phyloP scores from a whole-genome alignment of 2,113 vertebrate species.

The Eulemur macaco region DNA sequence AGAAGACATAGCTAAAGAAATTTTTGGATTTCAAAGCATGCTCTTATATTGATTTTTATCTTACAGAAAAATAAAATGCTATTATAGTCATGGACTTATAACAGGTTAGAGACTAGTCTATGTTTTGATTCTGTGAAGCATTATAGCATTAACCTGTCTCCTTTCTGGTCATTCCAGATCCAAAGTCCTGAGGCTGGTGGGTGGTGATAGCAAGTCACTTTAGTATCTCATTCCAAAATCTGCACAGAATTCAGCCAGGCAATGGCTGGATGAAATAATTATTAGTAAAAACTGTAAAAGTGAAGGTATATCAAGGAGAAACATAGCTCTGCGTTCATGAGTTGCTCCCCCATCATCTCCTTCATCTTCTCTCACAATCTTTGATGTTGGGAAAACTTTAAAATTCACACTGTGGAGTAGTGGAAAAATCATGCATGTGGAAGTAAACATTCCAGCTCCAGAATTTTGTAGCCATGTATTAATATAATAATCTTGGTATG shows the following conservation, averaged over 20 bases:
- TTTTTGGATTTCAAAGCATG: neutral
- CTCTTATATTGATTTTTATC: neutral
- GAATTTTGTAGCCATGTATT: neutral
- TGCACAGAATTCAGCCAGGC: neutral
- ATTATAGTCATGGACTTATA: neutral
- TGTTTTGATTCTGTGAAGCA: conserved; percentile 1
- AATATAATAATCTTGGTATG: neutral
- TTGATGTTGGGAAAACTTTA: neutral
- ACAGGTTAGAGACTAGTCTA: neutral
- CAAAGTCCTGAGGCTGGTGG: neutral
- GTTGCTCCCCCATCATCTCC: neutral
- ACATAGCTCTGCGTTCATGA: neutral
- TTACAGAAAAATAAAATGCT: neutral
- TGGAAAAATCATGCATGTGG: neutral
- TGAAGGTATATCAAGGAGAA: conserved; percentile 15
- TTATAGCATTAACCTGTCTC: neutral
- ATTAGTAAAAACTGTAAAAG: neutral
- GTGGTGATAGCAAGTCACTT: neutral
- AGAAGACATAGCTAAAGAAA: neutral
- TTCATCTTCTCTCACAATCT: neutral
- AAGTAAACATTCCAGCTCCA: neutral
- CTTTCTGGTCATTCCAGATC: neutral
- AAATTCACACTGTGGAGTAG: neutral
- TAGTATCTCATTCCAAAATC: neutral
- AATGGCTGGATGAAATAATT: neutral